Conservation (phyloP, 2,888 invertebrate species). For the Artemia sinica region DNA sequence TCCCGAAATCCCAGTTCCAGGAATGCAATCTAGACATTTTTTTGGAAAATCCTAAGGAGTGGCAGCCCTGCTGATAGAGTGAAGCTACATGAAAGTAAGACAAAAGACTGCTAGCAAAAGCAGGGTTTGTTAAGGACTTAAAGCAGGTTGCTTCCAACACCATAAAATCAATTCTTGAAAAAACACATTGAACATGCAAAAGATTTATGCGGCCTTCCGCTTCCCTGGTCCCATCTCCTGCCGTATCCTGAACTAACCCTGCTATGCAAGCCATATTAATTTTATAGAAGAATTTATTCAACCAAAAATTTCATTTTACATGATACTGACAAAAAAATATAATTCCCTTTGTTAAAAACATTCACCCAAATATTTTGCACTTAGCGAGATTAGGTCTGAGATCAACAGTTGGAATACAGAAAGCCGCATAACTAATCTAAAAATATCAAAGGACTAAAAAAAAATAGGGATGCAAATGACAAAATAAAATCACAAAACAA, state of each 20-base stretch:
- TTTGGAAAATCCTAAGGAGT: too few species aligned
- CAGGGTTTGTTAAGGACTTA: slow-evolving; percentile 13
- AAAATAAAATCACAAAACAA: background rate
- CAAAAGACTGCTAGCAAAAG: background rate
- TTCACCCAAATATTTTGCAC: background rate
- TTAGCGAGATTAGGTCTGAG: background rate
- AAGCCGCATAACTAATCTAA: slow-evolving; percentile 8
- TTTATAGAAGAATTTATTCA: slow-evolving; percentile 6
- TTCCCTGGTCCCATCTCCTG: background rate
- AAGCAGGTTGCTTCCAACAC: slow-evolving; percentile 13
- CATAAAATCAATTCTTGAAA: background rate
- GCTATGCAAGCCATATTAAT: slow-evolving; percentile 7
- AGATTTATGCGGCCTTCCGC: slow-evolving; percentile 8
- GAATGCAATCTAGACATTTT: too few species aligned
- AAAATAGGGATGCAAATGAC: background rate
- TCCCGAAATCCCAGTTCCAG: too few species aligned
- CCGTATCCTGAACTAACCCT: slow-evolving; percentile 12
- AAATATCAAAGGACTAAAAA: background rate
- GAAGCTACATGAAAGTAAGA: too few species aligned
- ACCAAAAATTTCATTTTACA: slow-evolving; percentile 1
- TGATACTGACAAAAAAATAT: slow-evolving; percentile 10
- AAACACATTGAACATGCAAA: slow-evolving; percentile 6
- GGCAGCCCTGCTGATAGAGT: too few species aligned
- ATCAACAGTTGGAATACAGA: slow-evolving; percentile 10
- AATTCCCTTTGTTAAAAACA: background rate